A percentile compares a stretch with the other conserved stretches of the same genome.
Evolutionary conservation across 1,140 invertebrate genomes (phyloP).

Genomic region (Bombyx mandarina): DNA sequence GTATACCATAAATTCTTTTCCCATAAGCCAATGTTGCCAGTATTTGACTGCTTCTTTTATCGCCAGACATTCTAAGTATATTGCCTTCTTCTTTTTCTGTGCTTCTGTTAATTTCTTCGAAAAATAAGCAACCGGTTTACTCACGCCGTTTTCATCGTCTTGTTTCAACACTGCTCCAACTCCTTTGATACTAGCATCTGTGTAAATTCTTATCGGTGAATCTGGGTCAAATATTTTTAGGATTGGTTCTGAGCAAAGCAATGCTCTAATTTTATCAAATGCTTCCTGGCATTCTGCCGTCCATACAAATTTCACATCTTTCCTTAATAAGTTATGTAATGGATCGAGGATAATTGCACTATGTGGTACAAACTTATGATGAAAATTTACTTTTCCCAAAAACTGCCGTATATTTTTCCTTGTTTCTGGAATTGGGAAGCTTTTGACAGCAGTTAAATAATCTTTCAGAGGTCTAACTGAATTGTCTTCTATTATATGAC

Average conservation of each 20-base stretch:
- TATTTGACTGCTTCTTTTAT: too few relatives aligned
- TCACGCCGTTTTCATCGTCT: too few relatives aligned
- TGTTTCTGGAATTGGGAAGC: conserved; percentile 29
- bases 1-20: conserved; percentile 8
- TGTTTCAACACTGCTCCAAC: too few relatives aligned
- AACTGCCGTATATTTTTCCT: conserved; percentile 12
- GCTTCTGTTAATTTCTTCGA: conserved; percentile 16
- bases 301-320: neutral
- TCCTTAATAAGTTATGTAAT: conserved; percentile 30
- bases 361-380: too few relatives aligned
- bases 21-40: neutral
- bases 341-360: conserved; percentile 10
- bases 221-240: too few relatives aligned
- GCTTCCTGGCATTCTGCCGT: too few relatives aligned
- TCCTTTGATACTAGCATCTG: too few relatives aligned
- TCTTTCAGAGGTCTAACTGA: conserved; percentile 30
- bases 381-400: too few relatives aligned
- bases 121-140: conserved; percentile 13
- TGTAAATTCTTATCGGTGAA: too few relatives aligned
- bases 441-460: conserved; percentile 37
- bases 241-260: too few relatives aligned
- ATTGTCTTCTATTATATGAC: conserved; percentile 39
- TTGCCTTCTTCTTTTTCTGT: conserved; percentile 24
- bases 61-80: conserved; percentile 11
- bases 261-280: too few relatives aligned